These are phyloP conservation scores for Callospermophilus lateralis DNA, from an alignment of 2,113 vertebrate genomes.

Conservation along the genomic window DNA sequence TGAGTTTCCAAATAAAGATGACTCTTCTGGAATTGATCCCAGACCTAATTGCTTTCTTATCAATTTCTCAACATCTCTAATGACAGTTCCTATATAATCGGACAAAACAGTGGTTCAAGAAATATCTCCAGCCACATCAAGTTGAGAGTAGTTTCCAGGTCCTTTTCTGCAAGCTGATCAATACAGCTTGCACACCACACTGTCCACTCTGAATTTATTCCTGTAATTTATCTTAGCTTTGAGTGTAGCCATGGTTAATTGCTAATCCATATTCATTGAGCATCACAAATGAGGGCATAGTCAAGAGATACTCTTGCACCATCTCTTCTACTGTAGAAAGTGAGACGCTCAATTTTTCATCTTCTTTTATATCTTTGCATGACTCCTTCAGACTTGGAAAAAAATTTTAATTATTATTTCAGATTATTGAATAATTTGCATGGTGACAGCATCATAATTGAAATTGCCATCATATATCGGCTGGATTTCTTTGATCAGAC, in stretches of 20 bases:
- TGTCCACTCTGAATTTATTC: constrained; percentile 81
- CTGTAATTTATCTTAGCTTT: constrained; percentile 82
- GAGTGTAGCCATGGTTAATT: constrained; percentile 83
- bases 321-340: constrained; percentile 70
- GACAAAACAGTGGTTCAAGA: constrained; percentile 68
- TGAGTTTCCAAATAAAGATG: constrained; percentile 46
- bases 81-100: constrained; percentile 57
- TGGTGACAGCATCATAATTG: neutral
- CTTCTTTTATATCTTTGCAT: constrained; percentile 60
- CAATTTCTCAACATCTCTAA: constrained; percentile 64
- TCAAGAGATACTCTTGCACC: constrained; percentile 66
- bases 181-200: constrained; percentile 77
- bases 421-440: constrained; percentile 67
- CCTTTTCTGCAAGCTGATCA: constrained; percentile 81
- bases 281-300: constrained; percentile 82
- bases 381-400: constrained; percentile 60
- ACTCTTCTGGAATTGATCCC: constrained; percentile 57
- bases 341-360: constrained; percentile 63
- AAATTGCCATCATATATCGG: constrained; percentile 53
- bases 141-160: constrained; percentile 73
- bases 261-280: constrained; percentile 87
- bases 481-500: constrained; percentile 65
- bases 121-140: constrained; percentile 60
- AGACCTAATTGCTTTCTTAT: constrained; percentile 81
- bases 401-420: constrained; percentile 2